Base-by-base conservation (phyloP, 2,113 vertebrate genomes). In the Garra rufa region DNA sequence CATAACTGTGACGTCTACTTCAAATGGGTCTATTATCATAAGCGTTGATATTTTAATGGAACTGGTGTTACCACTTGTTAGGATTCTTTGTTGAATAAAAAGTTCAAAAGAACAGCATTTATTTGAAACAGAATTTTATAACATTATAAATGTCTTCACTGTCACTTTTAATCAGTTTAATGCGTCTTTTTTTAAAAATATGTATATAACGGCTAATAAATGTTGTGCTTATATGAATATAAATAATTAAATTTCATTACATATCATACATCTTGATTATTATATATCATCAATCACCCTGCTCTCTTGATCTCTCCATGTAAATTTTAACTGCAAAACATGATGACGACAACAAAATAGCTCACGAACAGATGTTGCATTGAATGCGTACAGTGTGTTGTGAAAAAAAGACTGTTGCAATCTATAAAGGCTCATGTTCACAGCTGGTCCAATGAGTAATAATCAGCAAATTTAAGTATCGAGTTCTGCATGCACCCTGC, bases 401-500 rank as follows among this genome's bases (percentile, higher is more conserved):
- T 3, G 24, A 46, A 65, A 65, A 48, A 19, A 75, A 24, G 73
- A n/a, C 34, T 69, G 65, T 41, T 21, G 34, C 65, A 70, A 70
- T 81, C 11, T 81, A 70, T 55, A 70, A 70, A 69, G 1, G 21
- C 65, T 69, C 65, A 81, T 55, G 79, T 81, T 69, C 79, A 70
- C 79, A 81, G 79, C 79, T 55, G 61, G 28, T 70, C 44, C 46
- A 38, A 41, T 70, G 65, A 81, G 79, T 52, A 69, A 81, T 52
- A 70, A 81, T 81, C 79, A 52, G 44, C 63, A 41, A 55, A 81
- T 81, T 69, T 55, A 38, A 55, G 43, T 38, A 70, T 26, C 43
- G 55, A 86, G 86, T 59, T 24, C 85, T 85, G 83, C 74, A 17
- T 81, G 77, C 77, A 67, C 77, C 77, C 77, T 80, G 77, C 24